phyloP scores from a whole-genome alignment of 2,888 invertebrate species.

The Cacoxenus indagator region DNA sequence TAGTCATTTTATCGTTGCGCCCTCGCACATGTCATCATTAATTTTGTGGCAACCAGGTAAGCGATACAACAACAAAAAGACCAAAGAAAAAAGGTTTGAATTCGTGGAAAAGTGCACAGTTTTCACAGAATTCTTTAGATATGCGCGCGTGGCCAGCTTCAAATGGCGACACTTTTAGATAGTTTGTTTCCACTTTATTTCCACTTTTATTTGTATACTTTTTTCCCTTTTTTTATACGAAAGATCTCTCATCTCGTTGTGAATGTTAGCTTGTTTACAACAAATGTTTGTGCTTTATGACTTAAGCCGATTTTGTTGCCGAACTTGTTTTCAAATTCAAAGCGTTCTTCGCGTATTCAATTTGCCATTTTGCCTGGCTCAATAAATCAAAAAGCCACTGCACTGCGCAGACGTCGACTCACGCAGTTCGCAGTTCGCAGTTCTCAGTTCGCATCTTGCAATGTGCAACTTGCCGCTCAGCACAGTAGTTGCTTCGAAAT shows the following conservation, averaged over 20 bases:
- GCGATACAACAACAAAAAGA: slow-evolving; percentile 10
- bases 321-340: slow-evolving; percentile 21
- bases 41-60: slow-evolving; percentile 11
- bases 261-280: no score
- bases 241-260: no score
- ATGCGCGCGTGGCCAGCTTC: no score
- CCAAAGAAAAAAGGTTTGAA: background rate
- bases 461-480: slow-evolving; percentile 18
- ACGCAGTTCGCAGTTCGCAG: background rate
- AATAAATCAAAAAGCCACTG: slow-evolving; percentile 48
- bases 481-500: slow-evolving; percentile 64
- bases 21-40: slow-evolving; percentile 11
- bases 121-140: slow-evolving; percentile 10
- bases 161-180: no score
- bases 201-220: no score
- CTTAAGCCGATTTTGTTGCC: slow-evolving; percentile 31
- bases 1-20: slow-evolving; percentile 1
- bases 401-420: background rate
- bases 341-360: background rate
- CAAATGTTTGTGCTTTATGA: slow-evolving; percentile 33
- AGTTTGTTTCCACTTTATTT: no score
- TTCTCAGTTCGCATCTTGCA: background rate
- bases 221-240: no score
- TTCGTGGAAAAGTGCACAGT: background rate
- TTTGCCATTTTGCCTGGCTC: slow-evolving; percentile 27